A percentile compares a stretch with the other conserved stretches of the same genome.
These are phyloP conservation scores for Numenius arquata DNA, from an alignment of 2,113 vertebrate species.

Conservation along the genomic window DNA sequence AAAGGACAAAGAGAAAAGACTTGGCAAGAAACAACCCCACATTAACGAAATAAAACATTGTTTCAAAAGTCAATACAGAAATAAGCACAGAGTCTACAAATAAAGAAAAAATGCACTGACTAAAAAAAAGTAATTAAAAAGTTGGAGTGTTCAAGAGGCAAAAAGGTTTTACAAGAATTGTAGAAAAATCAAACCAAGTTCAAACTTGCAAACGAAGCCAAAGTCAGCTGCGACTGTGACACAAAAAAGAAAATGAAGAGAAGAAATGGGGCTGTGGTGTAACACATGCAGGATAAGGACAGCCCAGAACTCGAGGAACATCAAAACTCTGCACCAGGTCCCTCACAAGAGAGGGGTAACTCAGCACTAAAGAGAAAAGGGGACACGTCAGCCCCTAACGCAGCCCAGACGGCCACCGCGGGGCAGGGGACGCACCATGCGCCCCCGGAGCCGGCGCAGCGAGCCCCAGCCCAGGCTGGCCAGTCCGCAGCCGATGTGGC, in stretches of 20 bases:
- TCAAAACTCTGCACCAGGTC: rapidly evolving
- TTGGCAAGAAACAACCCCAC: background rate
- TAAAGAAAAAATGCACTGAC: background rate
- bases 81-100: background rate
- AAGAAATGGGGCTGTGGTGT: background rate
- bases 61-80: background rate
- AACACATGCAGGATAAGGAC: background rate
- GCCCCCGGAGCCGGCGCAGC: too few species aligned
- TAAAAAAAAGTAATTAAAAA: background rate
- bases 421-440: rapidly evolving
- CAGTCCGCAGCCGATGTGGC: rapidly evolving
- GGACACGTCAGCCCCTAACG: too few species aligned
- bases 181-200: background rate
- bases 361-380: background rate
- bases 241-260: background rate
- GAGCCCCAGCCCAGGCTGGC: too few species aligned
- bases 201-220: background rate
- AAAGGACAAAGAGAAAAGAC: background rate
- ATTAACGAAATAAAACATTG: background rate
- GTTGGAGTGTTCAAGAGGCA: background rate
- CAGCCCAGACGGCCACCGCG: rapidly evolving
- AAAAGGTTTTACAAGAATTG: background rate
- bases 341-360: background rate
- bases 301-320: background rate
- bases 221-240: background rate